A percentile compares a stretch with the other conserved stretches of the same genome.
These are phyloP conservation scores for Ptychadena robeensis DNA, from an alignment of 2,797 vertebrate species.

Conservation along the genomic window DNA sequence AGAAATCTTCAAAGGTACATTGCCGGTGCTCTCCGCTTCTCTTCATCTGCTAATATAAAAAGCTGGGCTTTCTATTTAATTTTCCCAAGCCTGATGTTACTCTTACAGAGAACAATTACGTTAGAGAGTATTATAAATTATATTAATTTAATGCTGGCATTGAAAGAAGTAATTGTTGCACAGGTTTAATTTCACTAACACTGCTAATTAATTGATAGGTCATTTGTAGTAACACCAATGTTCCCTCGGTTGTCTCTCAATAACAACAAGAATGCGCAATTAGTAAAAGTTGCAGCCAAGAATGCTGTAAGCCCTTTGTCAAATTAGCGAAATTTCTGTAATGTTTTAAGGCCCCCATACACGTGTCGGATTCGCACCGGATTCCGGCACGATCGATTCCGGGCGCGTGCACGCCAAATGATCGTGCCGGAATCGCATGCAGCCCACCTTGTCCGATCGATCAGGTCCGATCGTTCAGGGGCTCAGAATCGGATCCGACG, in stretches of 20 bases:
- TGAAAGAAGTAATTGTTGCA: slow-evolving; percentile 29
- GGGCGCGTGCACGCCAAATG: too few species aligned
- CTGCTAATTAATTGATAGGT: slow-evolving; percentile 54
- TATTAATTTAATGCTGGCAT: slow-evolving; percentile 32
- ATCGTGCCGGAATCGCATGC: too few species aligned
- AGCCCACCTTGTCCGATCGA: too few species aligned
- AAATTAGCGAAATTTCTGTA: too few species aligned
- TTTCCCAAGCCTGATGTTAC: not conserved
- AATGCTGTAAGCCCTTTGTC: slow-evolving; percentile 45
- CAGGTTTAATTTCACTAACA: slow-evolving; percentile 50
- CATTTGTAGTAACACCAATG: slow-evolving; percentile 36
- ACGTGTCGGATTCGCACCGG: too few species aligned
- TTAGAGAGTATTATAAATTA: slow-evolving; percentile 31
- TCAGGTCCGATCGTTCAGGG: too few species aligned
- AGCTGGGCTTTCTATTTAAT: not conserved
- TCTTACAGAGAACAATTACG: slow-evolving; percentile 25
- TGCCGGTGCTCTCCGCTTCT: not conserved
- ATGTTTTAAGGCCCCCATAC: too few species aligned
- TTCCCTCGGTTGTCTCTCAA: slow-evolving; percentile 30
- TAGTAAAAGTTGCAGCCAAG: slow-evolving; percentile 52
- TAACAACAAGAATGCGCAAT: slow-evolving; percentile 39
- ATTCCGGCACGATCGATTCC: too few species aligned
- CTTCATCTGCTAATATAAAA: not conserved
- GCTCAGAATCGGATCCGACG: too few species aligned
- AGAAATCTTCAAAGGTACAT: not conserved